phyloP scores from a whole-genome alignment of 2,797 vertebrate species.

The Tachyglossus aculeatus region DNA sequence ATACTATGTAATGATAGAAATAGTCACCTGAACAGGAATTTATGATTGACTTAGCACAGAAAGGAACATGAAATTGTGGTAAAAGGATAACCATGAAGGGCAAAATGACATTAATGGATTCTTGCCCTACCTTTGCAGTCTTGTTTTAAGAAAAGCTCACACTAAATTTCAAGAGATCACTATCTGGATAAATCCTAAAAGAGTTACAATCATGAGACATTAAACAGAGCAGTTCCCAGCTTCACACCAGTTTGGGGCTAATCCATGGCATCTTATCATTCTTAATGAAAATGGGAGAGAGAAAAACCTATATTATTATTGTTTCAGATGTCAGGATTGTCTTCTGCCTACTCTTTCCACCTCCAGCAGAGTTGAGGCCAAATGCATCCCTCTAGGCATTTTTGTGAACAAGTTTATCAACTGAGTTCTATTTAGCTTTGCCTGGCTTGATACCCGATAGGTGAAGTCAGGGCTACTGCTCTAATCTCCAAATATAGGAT shows the following conservation, averaged over 20 bases:
- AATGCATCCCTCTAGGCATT: not conserved
- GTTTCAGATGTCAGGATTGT: not conserved
- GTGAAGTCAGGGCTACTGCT: not conserved
- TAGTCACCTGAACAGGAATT: not conserved
- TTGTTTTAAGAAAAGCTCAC: not conserved
- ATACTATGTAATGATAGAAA: not conserved
- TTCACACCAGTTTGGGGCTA: not conserved
- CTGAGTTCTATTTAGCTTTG: not conserved
- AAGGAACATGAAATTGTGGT: not conserved
- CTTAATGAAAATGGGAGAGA: not conserved
- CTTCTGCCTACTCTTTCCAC: not conserved
- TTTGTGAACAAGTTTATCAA: not conserved
- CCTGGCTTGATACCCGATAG: not conserved
- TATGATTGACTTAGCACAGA: not conserved
- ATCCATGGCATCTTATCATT: not conserved
- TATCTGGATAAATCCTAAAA: not conserved
- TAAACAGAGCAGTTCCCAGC: not conserved
- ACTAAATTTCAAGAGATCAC: not conserved
- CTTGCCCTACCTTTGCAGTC: not conserved
- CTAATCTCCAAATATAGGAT: not conserved
- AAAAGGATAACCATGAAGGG: not conserved
- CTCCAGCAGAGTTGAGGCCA: not conserved
- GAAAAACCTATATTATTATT: not conserved
- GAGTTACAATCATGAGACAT: not conserved
- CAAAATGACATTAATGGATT: not conserved